Evolutionary conservation across 2,113 vertebrate genomes (phyloP), one percentile per base, ranked within the genome.

Genomic region (Sigmodon hispidus): DNA sequence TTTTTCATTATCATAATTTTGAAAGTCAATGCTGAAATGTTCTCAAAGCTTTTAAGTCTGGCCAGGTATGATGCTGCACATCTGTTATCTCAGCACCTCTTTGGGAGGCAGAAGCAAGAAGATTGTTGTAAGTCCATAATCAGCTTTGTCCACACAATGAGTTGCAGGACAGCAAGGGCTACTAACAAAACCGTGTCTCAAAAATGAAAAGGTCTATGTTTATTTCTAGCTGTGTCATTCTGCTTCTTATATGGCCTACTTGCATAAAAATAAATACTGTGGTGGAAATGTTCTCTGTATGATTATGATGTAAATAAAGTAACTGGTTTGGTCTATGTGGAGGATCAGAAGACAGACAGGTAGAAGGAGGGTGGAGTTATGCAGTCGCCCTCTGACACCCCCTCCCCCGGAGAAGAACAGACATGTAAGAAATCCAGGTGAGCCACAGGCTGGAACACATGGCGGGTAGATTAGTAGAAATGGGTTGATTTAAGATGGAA

Each of bases 191-290:
- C 26, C 43, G 31, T 48, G 31, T 52, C 48, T 36, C 76, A 79
- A 34, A 52, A 79, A 36, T 52, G 19, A 79, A 31, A 52, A 50
- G 29, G 29, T 52, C 48, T 31, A 19, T 17, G 26, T 70, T 83
- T 24, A 81, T 76, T 86, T 81, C 59, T 75, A 81, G 80, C 43
- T 29, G 67, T 90, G 45, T 65, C 52, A 52, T 75, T 81, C 9
- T 59, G n/a, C 69, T 69, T 83, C 52, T 31, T 77, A 72, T 84
- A 17, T 36, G 16, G 11, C 34, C 34, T 86, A 45, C 29, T 59
- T 81, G 3, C 50, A 86, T 95, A 63, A 96, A 91, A 50, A 67
- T 91, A 75, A 70, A n/a, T n/a, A n/a, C n/a, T n/a, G n/a, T n/a
- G n/a, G n/a, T n/a, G n/a, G n/a, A n/a, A n/a, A n/a, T n/a, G n/a